phyloP scores from a whole-genome alignment of 2,888 invertebrate species.

The Agrypnus murinus region DNA sequence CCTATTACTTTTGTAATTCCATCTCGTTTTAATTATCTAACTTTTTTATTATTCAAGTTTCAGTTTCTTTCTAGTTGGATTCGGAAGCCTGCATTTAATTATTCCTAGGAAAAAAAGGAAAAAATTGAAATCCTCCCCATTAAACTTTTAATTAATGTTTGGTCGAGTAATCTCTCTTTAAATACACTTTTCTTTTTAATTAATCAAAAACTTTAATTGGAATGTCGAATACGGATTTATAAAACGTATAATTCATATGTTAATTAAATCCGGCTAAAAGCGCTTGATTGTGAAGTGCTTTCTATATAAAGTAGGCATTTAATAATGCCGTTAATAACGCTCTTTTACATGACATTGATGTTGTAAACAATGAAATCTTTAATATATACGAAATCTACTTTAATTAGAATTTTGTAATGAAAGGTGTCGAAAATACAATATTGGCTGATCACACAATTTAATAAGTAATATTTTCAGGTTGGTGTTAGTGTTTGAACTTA shows the following conservation, averaged over 20 bases:
- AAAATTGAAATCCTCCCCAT: slow-evolving; percentile 21
- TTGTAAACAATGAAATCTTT: not conserved
- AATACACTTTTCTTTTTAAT: slow-evolving; percentile 45
- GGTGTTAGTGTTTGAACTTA: too few species aligned
- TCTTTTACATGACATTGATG: not conserved
- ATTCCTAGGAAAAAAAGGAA: slow-evolving; percentile 45
- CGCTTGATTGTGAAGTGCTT: slow-evolving; percentile 13
- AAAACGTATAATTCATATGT: slow-evolving; percentile 40
- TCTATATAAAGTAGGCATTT: not conserved
- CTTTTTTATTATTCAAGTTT: slow-evolving; percentile 42
- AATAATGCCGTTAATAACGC: slow-evolving; percentile 18
- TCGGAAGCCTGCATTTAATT: slow-evolving; percentile 37
- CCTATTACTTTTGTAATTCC: slow-evolving; percentile 21
- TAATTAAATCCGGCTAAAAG: slow-evolving; percentile 35
- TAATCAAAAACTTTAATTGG: slow-evolving; percentile 46
- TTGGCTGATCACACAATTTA: too few species aligned
- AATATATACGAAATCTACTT: not conserved
- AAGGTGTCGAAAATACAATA: too few species aligned
- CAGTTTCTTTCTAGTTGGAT: slow-evolving; percentile 28
- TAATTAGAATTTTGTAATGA: slow-evolving; percentile 1
- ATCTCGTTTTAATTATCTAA: slow-evolving; percentile 41
- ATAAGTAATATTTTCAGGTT: too few species aligned
- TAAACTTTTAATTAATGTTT: slow-evolving; percentile 46
- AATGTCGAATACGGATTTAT: slow-evolving; percentile 33
- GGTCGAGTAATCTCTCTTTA: slow-evolving; percentile 41